Conservation (phyloP, 1,140 invertebrate species). For the Dufourea novaeangliae region DNA sequence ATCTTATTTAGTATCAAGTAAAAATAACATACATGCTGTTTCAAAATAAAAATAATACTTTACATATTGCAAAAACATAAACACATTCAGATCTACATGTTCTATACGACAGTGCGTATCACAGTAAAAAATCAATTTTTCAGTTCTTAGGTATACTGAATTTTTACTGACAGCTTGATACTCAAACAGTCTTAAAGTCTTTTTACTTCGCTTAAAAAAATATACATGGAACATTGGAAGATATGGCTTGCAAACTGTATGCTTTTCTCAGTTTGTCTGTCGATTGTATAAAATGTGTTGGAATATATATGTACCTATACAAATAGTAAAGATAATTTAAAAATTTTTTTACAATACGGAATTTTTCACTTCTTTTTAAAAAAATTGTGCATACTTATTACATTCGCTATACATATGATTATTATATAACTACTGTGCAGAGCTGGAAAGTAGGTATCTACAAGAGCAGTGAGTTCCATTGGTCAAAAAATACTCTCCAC, state of each 20-base stretch:
- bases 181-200: constrained; percentile 33
- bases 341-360: constrained; percentile 29
- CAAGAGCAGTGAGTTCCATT: no score
- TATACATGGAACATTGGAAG: constrained; percentile 27
- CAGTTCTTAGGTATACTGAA: constrained; percentile 8
- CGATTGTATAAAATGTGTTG: constrained; percentile 21
- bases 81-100: neutral
- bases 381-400: constrained; percentile 20
- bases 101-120: constrained; percentile 45
- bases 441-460: no score
- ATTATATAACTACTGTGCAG: neutral
- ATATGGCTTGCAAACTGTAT: constrained; percentile 34
- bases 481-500: no score
- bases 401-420: neutral
- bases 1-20: constrained; percentile 29
- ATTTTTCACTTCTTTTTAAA: constrained; percentile 31
- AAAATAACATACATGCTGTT: constrained; percentile 30
- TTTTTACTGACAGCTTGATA: constrained; percentile 23
- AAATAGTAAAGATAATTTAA: constrained; percentile 1
- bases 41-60: constrained; percentile 25
- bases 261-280: constrained; percentile 4
- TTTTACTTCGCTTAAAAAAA: constrained; percentile 38
- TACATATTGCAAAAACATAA: constrained; percentile 39
- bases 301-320: constrained; percentile 22
- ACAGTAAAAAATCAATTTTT: constrained; percentile 37